Base-by-base conservation (phyloP, 2,888 invertebrate genomes). In the Calameuta idolon region DNA sequence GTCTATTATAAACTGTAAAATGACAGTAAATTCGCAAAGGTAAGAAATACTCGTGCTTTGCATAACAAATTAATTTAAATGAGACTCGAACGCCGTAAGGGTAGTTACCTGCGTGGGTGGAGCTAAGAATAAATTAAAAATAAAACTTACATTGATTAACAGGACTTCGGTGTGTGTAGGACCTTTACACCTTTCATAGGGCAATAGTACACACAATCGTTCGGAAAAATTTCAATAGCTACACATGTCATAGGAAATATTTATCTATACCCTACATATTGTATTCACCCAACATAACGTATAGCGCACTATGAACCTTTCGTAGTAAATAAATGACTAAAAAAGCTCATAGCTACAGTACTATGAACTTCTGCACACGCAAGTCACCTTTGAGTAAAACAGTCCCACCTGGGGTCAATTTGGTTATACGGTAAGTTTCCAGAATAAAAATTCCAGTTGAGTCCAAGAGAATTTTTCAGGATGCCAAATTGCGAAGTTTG, bases 401-500 rank as follows among this genome's bases (percentile, higher is more conserved):
- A 9, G 23, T 55, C 9, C 55, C 12, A 35, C 35, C 55, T 55
- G 23, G 55, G 55, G 55, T 55, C 23, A 55, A 55, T 55, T 9
- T 9, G 55, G 55, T 9, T 55, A 55, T 23, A 9, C 55, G 55
- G 55, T 55, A 55, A 55, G 55, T 55, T 55, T 55, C 55, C 23
- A 55, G 55, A 23, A 9, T 23, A 55, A 1, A 5, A 55, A 55
- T 23, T 23, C 55, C 23, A 55, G 5, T 23, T 23, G 23, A 23
- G 23, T 55, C 23, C 55, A 55, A 15, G 9, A 55, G 55, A 55
- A 55, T 55, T 55, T 9, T 55, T 55, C 23, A 15, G 9, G 23
- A 55, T 69, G 34, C 31, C 40, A 69, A 37, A 73, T 78, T 34
- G 81, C 79, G 69, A 76, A 40, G 76, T 40, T 35, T 79, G 83